Evolutionary conservation across 2,888 invertebrate genomes (phyloP).

Genomic region (Trachelus tabidus): DNA sequence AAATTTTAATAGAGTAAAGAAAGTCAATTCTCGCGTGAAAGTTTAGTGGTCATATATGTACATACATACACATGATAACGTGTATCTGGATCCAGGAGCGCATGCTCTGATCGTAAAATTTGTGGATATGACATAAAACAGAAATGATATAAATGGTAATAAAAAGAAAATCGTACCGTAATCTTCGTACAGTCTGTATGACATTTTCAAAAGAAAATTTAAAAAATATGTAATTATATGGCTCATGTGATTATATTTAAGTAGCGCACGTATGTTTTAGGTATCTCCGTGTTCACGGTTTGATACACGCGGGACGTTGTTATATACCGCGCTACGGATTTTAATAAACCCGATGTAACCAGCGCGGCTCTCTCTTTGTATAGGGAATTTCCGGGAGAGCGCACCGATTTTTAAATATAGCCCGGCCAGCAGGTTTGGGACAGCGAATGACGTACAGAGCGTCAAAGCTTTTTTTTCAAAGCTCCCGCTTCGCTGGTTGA

Average conservation of each 20-base stretch:
- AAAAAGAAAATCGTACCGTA: not conserved
- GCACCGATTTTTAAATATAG: conserved; percentile 66
- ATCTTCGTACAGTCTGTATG: not conserved
- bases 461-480: conserved; percentile 61
- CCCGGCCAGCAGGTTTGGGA: conserved; percentile 55
- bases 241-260: not conserved
- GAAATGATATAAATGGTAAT: not conserved
- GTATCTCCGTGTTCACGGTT: not conserved
- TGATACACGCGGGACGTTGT: not conserved
- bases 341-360: conserved; percentile 64
- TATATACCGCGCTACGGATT: conserved; percentile 42
- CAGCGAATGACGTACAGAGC: conserved; percentile 42
- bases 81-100: no score
- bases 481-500: conserved; percentile 60
- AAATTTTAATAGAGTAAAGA: not conserved
- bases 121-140: no score
- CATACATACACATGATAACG: not conserved
- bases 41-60: not conserved
- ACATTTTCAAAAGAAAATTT: not conserved
- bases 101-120: no score
- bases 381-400: conserved; percentile 62
- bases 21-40: not conserved
- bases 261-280: not conserved
- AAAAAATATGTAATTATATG: not conserved
- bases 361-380: conserved; percentile 52